Conservation (phyloP, 2,888 invertebrate genomes). For the Netelia inedita region DNA sequence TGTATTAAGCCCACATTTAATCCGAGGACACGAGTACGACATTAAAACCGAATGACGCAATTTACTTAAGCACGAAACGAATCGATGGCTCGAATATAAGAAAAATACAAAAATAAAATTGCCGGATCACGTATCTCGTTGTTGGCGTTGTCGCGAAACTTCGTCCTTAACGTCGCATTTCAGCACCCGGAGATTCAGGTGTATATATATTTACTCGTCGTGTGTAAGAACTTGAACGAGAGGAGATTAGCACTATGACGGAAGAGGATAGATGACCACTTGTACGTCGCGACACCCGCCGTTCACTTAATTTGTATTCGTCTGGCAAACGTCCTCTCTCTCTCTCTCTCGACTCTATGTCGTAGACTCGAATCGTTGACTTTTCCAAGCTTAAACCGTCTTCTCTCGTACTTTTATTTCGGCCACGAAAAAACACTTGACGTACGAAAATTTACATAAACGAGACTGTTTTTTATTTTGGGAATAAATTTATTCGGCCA, state of each 20-base stretch:
- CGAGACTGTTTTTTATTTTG: too few relatives aligned
- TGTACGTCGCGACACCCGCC: slow-evolving; percentile 30
- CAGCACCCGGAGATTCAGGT: not conserved
- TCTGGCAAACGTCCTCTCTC: slow-evolving; percentile 56
- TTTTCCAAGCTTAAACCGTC: slow-evolving; percentile 11
- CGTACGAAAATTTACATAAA: too few relatives aligned
- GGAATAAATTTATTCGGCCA: too few relatives aligned
- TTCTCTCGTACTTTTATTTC: too few relatives aligned
- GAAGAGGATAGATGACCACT: slow-evolving; percentile 44
- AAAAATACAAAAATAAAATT: slow-evolving; percentile 31
- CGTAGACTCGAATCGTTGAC: slow-evolving; percentile 21
- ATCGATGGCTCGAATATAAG: slow-evolving; percentile 56
- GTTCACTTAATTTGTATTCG: slow-evolving; percentile 58
- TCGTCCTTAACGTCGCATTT: slow-evolving; percentile 15
- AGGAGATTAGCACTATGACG: slow-evolving; percentile 37
- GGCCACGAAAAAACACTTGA: too few relatives aligned
- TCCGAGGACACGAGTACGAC: slow-evolving; percentile 23
- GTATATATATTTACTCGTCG: not conserved
- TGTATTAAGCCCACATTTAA: too few relatives aligned
- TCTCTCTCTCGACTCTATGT: slow-evolving; percentile 2
- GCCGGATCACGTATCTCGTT: slow-evolving; percentile 39
- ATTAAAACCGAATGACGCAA: slow-evolving; percentile 57
- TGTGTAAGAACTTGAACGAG: not conserved
- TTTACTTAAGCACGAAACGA: slow-evolving; percentile 50
- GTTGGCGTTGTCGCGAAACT: slow-evolving; percentile 18